Evolutionary conservation across 2,113 vertebrate species (phyloP).

Genomic region (Periophthalmus modestus): DNA sequence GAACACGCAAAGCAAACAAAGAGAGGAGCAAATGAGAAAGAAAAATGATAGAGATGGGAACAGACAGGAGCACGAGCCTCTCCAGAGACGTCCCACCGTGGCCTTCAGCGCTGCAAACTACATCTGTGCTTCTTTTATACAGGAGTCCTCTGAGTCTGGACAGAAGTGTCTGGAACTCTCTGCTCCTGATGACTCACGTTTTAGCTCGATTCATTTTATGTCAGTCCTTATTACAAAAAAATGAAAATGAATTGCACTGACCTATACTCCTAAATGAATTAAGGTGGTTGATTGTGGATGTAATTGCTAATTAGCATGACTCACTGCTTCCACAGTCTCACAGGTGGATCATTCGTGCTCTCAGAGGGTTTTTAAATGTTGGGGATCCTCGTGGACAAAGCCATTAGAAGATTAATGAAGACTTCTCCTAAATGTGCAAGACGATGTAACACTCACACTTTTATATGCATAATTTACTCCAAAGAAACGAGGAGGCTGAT

Average conservation of each 20-base stretch:
- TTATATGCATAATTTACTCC: background rate
- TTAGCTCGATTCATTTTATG: constrained; percentile 59
- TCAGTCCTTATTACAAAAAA: constrained; percentile 52
- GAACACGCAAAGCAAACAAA: constrained; percentile 11
- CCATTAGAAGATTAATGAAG: constrained; percentile 36
- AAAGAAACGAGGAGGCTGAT: constrained; percentile 36
- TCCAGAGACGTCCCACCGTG: background rate
- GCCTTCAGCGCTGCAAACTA: constrained; percentile 2
- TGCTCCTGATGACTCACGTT: constrained; percentile 55
- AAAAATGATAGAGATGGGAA: background rate
- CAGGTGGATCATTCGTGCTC: constrained; percentile 52
- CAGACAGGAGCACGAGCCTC: background rate
- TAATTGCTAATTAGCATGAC: constrained; percentile 72
- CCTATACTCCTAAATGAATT: constrained; percentile 66
- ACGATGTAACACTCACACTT: constrained; percentile 9
- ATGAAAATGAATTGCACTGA: constrained; percentile 68
- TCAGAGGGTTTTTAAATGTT: constrained; percentile 31
- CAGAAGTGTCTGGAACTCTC: constrained; percentile 14
- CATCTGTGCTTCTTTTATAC: constrained; percentile 4
- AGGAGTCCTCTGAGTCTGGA: background rate
- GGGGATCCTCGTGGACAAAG: constrained; percentile 38
- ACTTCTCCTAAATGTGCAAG: constrained; percentile 21
- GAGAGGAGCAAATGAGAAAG: constrained; percentile 9
- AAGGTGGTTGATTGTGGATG: constrained; percentile 68
- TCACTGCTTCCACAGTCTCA: constrained; percentile 52